Evolutionary conservation across 2,888 invertebrate genomes (phyloP).

Genomic region (Entomobrya multifasciata): DNA sequence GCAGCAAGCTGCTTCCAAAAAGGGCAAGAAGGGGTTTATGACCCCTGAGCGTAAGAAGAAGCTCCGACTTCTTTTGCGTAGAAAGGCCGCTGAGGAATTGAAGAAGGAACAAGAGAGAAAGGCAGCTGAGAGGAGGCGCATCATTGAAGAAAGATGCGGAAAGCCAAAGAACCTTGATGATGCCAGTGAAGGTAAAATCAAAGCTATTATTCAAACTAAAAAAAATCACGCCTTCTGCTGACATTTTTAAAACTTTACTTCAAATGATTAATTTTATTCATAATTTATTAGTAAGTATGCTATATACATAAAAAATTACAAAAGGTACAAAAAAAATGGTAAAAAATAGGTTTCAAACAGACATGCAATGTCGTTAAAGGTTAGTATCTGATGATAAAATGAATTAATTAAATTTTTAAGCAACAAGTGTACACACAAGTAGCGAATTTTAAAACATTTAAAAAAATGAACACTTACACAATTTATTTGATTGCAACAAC

Average conservation of each 20-base stretch:
- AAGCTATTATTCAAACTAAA: not conserved
- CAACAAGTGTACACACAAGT: slow-evolving; percentile 27
- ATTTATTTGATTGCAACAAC: not conserved
- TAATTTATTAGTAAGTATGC: not conserved
- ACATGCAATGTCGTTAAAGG: not conserved
- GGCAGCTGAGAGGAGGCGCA: slow-evolving; percentile 98
- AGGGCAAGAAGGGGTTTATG: slow-evolving; percentile 99
- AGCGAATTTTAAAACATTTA: not conserved
- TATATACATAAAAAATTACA: not conserved
- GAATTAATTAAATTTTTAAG: not conserved
- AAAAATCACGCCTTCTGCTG: not conserved
- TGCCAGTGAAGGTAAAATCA: slow-evolving; percentile 92
- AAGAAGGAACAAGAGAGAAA: slow-evolving; percentile 99
- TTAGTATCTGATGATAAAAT: too few species aligned
- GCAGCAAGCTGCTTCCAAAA: slow-evolving; percentile 98
- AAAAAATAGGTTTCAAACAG: not conserved
- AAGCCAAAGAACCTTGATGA: slow-evolving; percentile 94
- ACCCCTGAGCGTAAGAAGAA: slow-evolving; percentile 97
- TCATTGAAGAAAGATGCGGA: slow-evolving; percentile 97
- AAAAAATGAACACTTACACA: slow-evolving; percentile 23
- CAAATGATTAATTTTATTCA: not conserved
- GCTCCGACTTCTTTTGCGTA: slow-evolving; percentile 99
- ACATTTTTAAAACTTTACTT: not conserved
- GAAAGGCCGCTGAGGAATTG: slow-evolving; percentile 99
- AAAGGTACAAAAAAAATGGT: not conserved